Evolutionary conservation across 1,140 invertebrate species (phyloP).

Genomic region (Triops cancriformis): DNA sequence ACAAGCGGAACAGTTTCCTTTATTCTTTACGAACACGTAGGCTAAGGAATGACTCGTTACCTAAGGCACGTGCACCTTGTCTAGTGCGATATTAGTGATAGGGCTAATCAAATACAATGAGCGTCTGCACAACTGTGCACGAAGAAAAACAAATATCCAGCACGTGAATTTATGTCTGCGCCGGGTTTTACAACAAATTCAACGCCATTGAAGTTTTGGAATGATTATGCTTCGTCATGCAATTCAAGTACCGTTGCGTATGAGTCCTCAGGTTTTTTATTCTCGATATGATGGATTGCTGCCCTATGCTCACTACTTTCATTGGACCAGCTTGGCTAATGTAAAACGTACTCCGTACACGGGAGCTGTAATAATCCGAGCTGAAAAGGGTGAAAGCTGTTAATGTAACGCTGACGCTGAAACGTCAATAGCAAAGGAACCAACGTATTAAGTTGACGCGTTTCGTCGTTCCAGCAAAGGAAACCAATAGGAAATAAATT

Average conservation of each 20-base stretch:
- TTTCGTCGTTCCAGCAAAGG: background rate
- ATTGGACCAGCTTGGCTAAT: no score
- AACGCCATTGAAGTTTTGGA: background rate
- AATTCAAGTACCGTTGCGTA: background rate
- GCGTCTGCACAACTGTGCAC: background rate
- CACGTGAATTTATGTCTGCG: background rate
- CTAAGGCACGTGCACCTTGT: background rate
- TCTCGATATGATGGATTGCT: background rate
- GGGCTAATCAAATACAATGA: background rate
- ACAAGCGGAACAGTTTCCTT: background rate
- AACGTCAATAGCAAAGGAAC: no score
- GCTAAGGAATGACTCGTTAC: no score
- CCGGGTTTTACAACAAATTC: background rate
- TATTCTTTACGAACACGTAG: no score
- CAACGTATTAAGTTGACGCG: background rate
- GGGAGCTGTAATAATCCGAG: no score
- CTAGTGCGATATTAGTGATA: background rate
- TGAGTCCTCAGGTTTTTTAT: background rate
- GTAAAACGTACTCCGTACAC: no score
- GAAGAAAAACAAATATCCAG: background rate
- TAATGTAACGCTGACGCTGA: no score
- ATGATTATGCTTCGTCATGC: background rate
- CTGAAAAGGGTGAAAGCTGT: no score
- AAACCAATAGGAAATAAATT: background rate
- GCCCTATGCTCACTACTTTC: background rate